Percentiles rank a stretch among this genome's conserved stretches.
phyloP scores from a whole-genome alignment of 2,888 invertebrate genomes.

The Lepidochitona cinerea region DNA sequence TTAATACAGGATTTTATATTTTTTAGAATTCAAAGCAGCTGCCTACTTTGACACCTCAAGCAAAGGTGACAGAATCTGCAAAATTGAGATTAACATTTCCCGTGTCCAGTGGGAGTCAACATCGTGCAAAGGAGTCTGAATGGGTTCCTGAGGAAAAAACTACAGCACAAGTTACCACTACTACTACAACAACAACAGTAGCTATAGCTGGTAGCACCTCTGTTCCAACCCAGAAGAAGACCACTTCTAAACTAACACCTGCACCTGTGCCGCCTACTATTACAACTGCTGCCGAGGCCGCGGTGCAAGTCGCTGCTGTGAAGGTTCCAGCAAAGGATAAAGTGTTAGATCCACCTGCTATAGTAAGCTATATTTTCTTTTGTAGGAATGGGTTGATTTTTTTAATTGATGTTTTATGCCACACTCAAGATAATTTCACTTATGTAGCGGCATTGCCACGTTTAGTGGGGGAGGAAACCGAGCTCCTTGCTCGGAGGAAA shows the following conservation, averaged over 20 bases:
- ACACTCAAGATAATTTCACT: too few relatives aligned
- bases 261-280: constrained; percentile 14
- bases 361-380: too few relatives aligned
- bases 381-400: too few relatives aligned
- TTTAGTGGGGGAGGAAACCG: too few relatives aligned
- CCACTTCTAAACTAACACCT: constrained; percentile 12
- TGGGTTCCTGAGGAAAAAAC: constrained; percentile 83
- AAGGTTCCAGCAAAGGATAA: constrained; percentile 26
- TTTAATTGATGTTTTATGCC: too few relatives aligned
- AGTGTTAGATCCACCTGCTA: constrained; percentile 47
- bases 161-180: constrained; percentile 15
- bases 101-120: constrained; percentile 93
- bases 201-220: background rate
- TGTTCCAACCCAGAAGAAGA: background rate
- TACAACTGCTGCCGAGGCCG: background rate
- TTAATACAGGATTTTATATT: too few relatives aligned
- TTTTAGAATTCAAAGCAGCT: constrained; percentile 71
- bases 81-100: constrained; percentile 84
- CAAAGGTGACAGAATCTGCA: constrained; percentile 80
- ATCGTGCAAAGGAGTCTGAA: constrained; percentile 81
- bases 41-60: constrained; percentile 76
- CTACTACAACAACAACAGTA: constrained; percentile 9
- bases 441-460: too few relatives aligned
- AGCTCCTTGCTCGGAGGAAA: too few relatives aligned
- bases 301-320: background rate